Evolutionary conservation across 2,888 invertebrate species (phyloP), one percentile per base, ranked within the genome.

Genomic region (Allolobophora icterica): DNA sequence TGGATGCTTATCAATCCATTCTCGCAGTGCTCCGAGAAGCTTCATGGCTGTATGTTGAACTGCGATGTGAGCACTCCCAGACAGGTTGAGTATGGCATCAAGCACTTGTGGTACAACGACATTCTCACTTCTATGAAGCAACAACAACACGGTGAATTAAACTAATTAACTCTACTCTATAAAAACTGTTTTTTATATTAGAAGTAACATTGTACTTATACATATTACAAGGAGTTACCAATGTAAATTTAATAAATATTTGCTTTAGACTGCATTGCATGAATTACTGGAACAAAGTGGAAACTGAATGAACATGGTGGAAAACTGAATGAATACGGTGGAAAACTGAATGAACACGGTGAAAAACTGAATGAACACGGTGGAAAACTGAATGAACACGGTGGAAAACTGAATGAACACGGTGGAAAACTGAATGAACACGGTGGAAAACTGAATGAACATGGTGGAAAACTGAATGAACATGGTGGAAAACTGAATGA

Each of bases 1-100:
- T 0, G 98, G 96, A 96, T 99, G 98, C 93, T 96, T 96, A 94
- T 98, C 97, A 91, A 99, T 97, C 99, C 99, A 99, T 95, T 99
- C 99, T 95, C 98, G 97, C 84, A 99, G 96, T 96, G 99, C 98
- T 0, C 98, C 98, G 89, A 99, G 96, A 90, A 99, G 96, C 84
- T 94, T 94, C 91, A 98, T 97, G 93, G 98, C 98, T 0, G 99
- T 99, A 95, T 97, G 97, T 91, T 97, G 96, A 0, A 99, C 98
- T 0, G 98, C 98, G 58, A 97, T 96, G 95, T 99, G 99, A 34
- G 38, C 87, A n/a, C 94, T 94, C 24, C 97, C 97, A 0, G 98
- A 98, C 94, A 98, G 97, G 93, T 97, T 97, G 84, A 99, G 96
- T 92, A 99, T 98, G 30, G 98, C 98, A 95, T 98, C 97, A 24